Conservation (phyloP, 2,113 vertebrate species). For the Pogonocichla stellata region DNA sequence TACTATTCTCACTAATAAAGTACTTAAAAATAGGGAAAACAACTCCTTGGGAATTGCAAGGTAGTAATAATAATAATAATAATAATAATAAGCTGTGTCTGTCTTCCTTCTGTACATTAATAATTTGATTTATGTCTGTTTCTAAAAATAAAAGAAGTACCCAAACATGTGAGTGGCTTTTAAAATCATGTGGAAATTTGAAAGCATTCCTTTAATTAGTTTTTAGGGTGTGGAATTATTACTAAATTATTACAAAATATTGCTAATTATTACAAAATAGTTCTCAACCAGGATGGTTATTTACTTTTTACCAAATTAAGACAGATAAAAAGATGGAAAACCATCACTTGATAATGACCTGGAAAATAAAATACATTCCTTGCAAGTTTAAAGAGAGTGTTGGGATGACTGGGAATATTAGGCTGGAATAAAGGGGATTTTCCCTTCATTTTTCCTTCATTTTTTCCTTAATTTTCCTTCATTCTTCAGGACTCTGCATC, state of each 20-base stretch:
- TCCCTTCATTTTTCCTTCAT: not conserved
- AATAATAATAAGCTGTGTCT: not conserved
- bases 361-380: not conserved
- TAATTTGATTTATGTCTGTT: not conserved
- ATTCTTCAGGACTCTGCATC: not conserved
- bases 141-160: constrained; percentile 32
- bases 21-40: not conserved
- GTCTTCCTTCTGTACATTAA: not conserved
- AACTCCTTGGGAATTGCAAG: not conserved
- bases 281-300: not conserved
- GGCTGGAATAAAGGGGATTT: not conserved
- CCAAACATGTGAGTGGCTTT: constrained; percentile 10
- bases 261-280: not conserved
- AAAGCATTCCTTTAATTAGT: not conserved
- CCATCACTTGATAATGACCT: not conserved
- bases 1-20: not conserved
- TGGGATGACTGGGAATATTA: not conserved
- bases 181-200: not conserved
- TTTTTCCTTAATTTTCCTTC: not conserved
- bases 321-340: not conserved
- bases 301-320: not conserved
- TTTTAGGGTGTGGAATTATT: not conserved
- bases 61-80: not conserved
- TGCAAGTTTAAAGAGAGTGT: not conserved
- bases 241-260: not conserved